Conservation (phyloP, 2,113 vertebrate genomes). For the Thomomys bottae region DNA sequence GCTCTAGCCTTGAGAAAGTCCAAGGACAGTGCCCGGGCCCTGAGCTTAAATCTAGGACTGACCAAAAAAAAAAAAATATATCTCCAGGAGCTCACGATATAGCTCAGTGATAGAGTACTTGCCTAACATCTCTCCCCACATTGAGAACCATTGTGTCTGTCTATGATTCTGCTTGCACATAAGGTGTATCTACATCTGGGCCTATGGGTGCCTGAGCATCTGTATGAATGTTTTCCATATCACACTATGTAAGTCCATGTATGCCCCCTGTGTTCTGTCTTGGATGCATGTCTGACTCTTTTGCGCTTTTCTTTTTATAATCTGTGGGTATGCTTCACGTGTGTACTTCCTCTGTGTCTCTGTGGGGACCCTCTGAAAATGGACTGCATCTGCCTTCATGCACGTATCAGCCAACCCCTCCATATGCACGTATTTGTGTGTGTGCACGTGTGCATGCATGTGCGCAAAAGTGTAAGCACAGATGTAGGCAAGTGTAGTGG, state of each 20-base stretch:
- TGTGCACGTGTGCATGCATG: slow-evolving; percentile 14
- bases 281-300: not conserved
- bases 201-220: not conserved
- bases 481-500: slow-evolving; percentile 65
- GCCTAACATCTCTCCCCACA: not conserved
- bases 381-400: not conserved
- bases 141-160: not conserved
- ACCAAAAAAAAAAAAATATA: no score
- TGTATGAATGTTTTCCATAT: not conserved
- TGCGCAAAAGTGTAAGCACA: slow-evolving; percentile 66
- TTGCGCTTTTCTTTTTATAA: not conserved
- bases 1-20: no score
- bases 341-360: not conserved
- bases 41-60: no score
- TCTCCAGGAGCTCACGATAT: no score
- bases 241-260: not conserved
- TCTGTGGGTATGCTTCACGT: not conserved
- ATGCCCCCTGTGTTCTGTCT: not conserved
- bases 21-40: no score
- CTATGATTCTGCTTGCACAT: not conserved
- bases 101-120: no score
- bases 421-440: slow-evolving; percentile 49
- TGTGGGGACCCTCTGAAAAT: not conserved
- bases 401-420: not conserved
- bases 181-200: not conserved